Evolutionary conservation across 64 coral and sea anemone species (phyloP).

Genomic region (Montipora capricornis): DNA sequence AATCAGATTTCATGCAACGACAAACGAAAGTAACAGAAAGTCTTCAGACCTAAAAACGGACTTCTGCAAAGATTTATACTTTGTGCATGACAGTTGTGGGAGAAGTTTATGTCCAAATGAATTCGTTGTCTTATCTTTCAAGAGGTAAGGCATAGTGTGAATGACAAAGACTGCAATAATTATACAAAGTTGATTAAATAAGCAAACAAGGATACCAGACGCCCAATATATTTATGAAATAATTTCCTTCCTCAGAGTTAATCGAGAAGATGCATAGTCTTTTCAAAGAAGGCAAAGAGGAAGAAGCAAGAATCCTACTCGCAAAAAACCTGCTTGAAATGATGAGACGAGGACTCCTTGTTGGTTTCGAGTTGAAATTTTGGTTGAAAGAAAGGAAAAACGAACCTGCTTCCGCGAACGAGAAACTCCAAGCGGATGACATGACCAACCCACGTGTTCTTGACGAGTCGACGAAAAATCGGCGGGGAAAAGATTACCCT

Average conservation of each 20-base stretch:
- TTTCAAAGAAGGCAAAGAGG: neutral
- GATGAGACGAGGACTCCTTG: neutral
- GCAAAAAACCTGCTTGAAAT: neutral
- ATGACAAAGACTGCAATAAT: too few species aligned
- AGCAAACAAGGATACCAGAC: too few species aligned
- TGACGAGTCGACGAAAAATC: neutral
- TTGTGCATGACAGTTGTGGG: too few species aligned
- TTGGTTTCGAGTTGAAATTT: neutral
- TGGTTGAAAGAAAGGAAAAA: neutral
- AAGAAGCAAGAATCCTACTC: neutral
- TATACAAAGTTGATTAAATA: too few species aligned
- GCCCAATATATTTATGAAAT: neutral
- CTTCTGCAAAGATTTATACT: too few species aligned
- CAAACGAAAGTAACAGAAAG: too few species aligned
- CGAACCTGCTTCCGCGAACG: neutral
- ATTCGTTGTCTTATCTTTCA: too few species aligned
- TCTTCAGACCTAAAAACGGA: too few species aligned
- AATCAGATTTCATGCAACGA: too few species aligned
- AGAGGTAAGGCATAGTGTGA: too few species aligned
- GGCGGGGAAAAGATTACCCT: neutral
- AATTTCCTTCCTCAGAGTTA: neutral
- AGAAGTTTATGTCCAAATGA: too few species aligned
- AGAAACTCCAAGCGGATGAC: neutral
- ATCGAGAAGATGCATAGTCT: neutral
- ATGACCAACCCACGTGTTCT: neutral